Conservation (phyloP, 2,888 invertebrate genomes). For the Toxonevra muliebris region DNA sequence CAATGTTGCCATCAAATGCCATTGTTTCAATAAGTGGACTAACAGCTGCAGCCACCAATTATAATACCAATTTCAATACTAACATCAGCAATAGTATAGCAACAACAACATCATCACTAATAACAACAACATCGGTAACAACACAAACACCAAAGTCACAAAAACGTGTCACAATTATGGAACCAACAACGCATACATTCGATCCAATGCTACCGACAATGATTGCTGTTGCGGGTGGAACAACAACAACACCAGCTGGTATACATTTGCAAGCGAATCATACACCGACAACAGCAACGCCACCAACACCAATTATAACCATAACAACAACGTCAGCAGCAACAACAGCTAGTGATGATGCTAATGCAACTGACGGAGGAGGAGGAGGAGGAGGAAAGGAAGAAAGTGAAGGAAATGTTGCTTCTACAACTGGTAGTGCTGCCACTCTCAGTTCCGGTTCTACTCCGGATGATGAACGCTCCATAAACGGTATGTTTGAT, state of each 20-base stretch:
- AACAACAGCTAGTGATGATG: conserved; percentile 20
- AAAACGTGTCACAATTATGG: conserved; percentile 63
- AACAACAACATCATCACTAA: conserved; percentile 36
- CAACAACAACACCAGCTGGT: conserved; percentile 33
- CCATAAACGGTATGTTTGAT: conserved; percentile 73
- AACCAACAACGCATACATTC: conserved; percentile 60
- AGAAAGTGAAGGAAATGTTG: conserved; percentile 34
- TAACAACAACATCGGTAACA: conserved; percentile 46
- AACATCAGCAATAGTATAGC: conserved; percentile 28
- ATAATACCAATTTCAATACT: conserved; percentile 18
- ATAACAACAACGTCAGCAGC: conserved; percentile 35
- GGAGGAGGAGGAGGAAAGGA: conserved; percentile 15
- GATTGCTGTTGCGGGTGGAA: conserved; percentile 52
- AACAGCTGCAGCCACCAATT: conserved; percentile 14
- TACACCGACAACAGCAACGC: conserved; percentile 7
- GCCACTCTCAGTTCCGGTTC: not conserved
- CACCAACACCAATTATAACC: conserved; percentile 49
- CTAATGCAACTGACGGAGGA: not conserved
- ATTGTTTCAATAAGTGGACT: conserved; percentile 22
- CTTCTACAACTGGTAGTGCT: conserved; percentile 39
- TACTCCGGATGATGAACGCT: conserved; percentile 41
- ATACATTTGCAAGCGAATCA: conserved; percentile 18
- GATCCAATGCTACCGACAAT: conserved; percentile 60
- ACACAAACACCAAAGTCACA: conserved; percentile 61
- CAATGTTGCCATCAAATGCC: conserved; percentile 31